Evolutionary conservation across 2,797 vertebrate genomes (phyloP), one percentile per base, ranked within the genome.

Genomic region (Anas georgica): DNA sequence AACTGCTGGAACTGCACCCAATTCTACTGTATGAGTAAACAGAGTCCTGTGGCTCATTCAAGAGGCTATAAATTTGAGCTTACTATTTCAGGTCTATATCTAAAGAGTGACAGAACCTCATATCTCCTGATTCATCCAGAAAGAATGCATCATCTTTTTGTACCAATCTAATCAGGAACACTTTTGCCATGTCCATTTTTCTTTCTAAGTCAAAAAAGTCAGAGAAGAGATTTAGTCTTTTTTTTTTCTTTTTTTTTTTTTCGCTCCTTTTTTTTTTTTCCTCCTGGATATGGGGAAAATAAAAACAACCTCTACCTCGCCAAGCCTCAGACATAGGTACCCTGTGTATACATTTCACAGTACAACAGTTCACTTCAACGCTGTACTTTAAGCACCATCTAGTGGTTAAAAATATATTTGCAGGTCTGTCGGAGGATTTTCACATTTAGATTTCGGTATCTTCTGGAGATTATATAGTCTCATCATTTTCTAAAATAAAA

Each of bases 311-410:
- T 85, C 28, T 17, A 86, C 67, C 87, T 78, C 16, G 10, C 83
- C 64, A 64, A 91, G 67, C 31, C 31, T 86, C 70, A 88, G 73
- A 92, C 77, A 87, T 21, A 91, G 62, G 80, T 54, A 58, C 39
- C 83, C 54, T 39, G 77, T 17, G 55, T 16, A 31, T 14, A 23
- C 17, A 12, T 74, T 85, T 93, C 22, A 3, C 20, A 9, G 10
- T 1, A 2, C 8, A 12, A 26, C 5, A 73, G 60, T 35, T 58
- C 2, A 7, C 87, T 94, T 79, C 94, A 97, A 97, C 23, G 72
- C 95, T 97, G 96, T 96, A 88, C 97, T 97, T 95, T 89, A 95
- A 97, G 91, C 97, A 95, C 97, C 98, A 98, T 98, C 98, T 97
- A 97, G 97, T 97, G 98, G 96, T 31, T 20, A 9, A 0, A 55